These are phyloP conservation scores for Spilosoma lubricipeda DNA, from an alignment of 2,888 invertebrate species.

Conservation along the genomic window DNA sequence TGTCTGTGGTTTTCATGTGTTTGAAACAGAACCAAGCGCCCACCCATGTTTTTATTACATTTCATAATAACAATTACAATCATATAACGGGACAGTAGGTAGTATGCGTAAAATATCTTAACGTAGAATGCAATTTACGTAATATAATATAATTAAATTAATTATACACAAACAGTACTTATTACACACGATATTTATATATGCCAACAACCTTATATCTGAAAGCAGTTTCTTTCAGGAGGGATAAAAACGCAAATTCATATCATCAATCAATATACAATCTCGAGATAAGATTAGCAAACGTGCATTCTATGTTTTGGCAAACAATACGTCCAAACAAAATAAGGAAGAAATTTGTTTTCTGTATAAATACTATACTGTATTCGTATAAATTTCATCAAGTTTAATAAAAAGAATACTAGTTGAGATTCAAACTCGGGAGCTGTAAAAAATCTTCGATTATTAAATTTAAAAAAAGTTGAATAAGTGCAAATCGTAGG, in stretches of 20 bases:
- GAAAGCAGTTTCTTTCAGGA: neutral
- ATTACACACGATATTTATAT: neutral
- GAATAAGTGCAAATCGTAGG: too few relatives aligned
- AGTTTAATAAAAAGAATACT: too few relatives aligned
- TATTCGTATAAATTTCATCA: neutral
- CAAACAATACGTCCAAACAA: neutral
- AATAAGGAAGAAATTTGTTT: neutral
- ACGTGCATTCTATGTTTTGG: neutral
- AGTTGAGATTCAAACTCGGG: too few relatives aligned
- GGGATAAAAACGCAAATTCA: neutral
- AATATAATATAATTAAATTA: neutral
- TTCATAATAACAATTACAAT: too few relatives aligned
- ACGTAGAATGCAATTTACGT: too few relatives aligned
- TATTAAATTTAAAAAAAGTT: too few relatives aligned
- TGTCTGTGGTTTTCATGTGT: neutral
- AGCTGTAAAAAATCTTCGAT: too few relatives aligned
- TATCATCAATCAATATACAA: neutral
- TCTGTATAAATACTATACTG: neutral
- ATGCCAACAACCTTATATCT: neutral
- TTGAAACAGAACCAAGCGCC: neutral
- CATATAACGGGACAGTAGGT: too few relatives aligned
- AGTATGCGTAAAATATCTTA: too few relatives aligned
- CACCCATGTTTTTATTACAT: too few relatives aligned
- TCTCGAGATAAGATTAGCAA: neutral
- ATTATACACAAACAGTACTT: neutral